Percentiles rank a stretch among this genome's conserved stretches.
phyloP scores from a whole-genome alignment of 1,140 invertebrate species.

The Drusus annulatus region DNA sequence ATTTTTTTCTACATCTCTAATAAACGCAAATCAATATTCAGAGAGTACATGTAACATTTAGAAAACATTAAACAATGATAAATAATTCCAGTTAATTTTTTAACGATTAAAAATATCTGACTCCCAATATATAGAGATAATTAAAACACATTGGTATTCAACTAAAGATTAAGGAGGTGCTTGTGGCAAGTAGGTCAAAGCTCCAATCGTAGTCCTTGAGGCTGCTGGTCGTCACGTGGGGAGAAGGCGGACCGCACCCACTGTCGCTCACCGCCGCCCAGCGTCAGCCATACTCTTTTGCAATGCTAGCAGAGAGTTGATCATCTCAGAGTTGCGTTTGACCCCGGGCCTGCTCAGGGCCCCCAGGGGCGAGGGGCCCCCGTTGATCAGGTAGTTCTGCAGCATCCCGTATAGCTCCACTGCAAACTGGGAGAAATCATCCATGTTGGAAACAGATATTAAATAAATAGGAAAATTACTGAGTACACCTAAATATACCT shows the following conservation, averaged over 20 bases:
- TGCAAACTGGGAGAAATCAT: constrained; percentile 7
- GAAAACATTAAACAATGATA: too few species aligned
- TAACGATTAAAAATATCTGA: too few species aligned
- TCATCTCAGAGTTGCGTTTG: constrained; percentile 82
- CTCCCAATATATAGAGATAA: too few species aligned
- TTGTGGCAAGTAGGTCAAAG: not conserved
- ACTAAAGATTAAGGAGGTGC: too few species aligned
- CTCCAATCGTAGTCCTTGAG: not conserved
- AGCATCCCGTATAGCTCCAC: constrained; percentile 47
- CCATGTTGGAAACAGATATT: too few species aligned
- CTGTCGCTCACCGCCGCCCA: constrained; percentile 65
- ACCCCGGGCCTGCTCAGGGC: constrained; percentile 59
- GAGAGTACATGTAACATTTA: too few species aligned
- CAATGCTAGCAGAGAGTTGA: constrained; percentile 80
- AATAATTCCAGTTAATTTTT: too few species aligned
- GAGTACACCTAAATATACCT: too few species aligned
- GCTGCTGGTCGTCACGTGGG: not conserved
- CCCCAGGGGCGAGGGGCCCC: not conserved
- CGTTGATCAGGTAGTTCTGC: constrained; percentile 47
- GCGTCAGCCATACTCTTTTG: constrained; percentile 78
- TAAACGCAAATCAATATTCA: too few species aligned
- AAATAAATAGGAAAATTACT: too few species aligned
- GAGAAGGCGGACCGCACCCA: not conserved
- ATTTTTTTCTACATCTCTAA: too few species aligned
- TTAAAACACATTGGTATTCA: too few species aligned